Base-by-base conservation (phyloP, 2,888 invertebrate genomes). In the Galeruca laticollis region DNA sequence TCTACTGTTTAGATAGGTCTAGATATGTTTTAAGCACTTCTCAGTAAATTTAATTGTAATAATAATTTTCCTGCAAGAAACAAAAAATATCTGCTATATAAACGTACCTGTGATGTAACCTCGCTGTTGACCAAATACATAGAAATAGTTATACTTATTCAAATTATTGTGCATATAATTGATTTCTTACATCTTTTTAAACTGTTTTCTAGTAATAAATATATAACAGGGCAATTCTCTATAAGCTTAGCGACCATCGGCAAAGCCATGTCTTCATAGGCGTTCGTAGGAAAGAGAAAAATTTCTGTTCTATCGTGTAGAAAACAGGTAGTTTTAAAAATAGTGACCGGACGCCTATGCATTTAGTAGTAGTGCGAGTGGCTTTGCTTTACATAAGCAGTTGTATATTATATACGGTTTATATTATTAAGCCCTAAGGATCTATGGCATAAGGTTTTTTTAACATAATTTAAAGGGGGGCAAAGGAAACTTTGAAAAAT, bases 191-290 rank as follows among this genome's bases (percentile, higher is more conserved):
- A 59, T 54, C 71, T 20, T 66, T 71, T 70, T 64, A 70, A 73
- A 72, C 66, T 69, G 68, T 69, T 67, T 72, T 69, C 63, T 75
- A 64, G 63, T 71, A 62, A 67, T 68, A 73, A 73, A 73, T 73
- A 73, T 80, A 80, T 78, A 82, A 82, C 83, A 84, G 83, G 84
- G 83, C 85, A 85, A 84, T 85, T 85, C 84, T 84, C 84, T 84
- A 47, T 47, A 78, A 78, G 78, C 82, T 82, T 83, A 78, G 76
- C 83, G 78, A 79, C 77, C 73, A 73, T 59, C 70, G 49, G 65
- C 60, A 37, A 37, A 18, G 56, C 61, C 57, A 70, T 72, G 68
- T 64, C 9, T 13, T 11, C 31, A 54, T 26, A 31, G 54, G 26
- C 54, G 31, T 26, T 54, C 26, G 9, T 15, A 47, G 15, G 2